phyloP scores from a whole-genome alignment of 2,888 invertebrate species.

The Diploptera punctata region DNA sequence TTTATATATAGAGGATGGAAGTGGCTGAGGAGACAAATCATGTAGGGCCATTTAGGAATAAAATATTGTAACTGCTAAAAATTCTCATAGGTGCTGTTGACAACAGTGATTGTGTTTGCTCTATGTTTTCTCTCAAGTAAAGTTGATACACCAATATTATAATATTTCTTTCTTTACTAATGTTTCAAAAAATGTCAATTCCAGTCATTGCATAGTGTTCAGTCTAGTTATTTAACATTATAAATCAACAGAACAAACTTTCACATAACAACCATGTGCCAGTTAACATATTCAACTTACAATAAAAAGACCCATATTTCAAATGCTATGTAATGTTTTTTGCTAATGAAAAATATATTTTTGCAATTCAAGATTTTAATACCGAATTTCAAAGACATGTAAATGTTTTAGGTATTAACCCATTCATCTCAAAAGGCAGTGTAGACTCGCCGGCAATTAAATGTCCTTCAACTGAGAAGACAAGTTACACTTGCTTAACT shows the following conservation, averaged over 20 bases:
- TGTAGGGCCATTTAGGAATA: background rate
- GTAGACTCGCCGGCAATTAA: too few relatives aligned
- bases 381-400: too few relatives aligned
- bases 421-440: too few relatives aligned
- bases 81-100: conserved; percentile 36
- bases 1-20: background rate
- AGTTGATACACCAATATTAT: conserved; percentile 12
- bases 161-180: background rate
- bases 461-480: too few relatives aligned
- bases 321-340: background rate
- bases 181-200: background rate
- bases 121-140: conserved; percentile 21
- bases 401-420: too few relatives aligned
- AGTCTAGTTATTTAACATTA: background rate
- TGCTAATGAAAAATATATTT: too few relatives aligned
- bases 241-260: background rate
- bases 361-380: too few relatives aligned
- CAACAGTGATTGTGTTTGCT: conserved; percentile 36
- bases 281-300: background rate
- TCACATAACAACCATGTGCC: conserved; percentile 11
- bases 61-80: conserved; percentile 13
- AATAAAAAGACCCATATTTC: background rate
- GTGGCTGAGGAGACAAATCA: background rate
- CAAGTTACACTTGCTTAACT: too few relatives aligned
- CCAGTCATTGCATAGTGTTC: background rate